Evolutionary conservation across 2,113 vertebrate genomes (phyloP).

Genomic region (Uropsilus gracilis): DNA sequence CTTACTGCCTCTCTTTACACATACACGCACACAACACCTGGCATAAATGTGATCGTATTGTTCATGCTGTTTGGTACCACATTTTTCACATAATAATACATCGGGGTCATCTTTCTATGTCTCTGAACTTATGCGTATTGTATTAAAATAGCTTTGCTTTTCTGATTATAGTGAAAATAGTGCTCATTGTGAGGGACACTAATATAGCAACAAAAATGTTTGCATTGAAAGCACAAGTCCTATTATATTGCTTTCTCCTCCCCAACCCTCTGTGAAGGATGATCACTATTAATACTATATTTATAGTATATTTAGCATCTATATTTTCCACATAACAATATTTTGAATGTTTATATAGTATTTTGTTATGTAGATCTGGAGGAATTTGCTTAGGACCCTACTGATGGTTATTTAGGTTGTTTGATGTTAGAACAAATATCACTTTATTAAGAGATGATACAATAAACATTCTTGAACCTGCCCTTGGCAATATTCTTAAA

Average conservation of each 20-base stretch:
- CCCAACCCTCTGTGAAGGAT: not conserved
- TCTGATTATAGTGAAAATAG: not conserved
- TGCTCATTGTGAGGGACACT: not conserved
- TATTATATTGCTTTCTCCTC: not conserved
- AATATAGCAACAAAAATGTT: not conserved
- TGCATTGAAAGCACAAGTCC: not conserved
- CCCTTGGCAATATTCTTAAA: not conserved
- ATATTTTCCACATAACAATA: not conserved
- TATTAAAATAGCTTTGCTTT: constrained; percentile 13
- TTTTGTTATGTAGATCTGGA: not conserved
- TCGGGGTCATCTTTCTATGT: constrained; percentile 8
- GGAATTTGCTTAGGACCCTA: not conserved
- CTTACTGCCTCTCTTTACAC: not conserved
- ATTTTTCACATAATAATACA: not conserved
- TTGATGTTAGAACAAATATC: not conserved
- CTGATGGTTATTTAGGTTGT: not conserved
- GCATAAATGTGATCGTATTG: not conserved
- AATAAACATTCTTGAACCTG: not conserved
- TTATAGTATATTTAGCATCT: not conserved
- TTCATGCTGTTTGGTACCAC: not conserved
- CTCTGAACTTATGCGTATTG: not conserved
- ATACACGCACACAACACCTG: rapidly evolving
- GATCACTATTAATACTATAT: not conserved
- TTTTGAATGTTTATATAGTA: not conserved
- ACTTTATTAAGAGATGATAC: not conserved